Evolutionary conservation across 2,113 vertebrate species (phyloP), one percentile per base, ranked within the genome.

Genomic region (Sphaerodactylus townsendi): DNA sequence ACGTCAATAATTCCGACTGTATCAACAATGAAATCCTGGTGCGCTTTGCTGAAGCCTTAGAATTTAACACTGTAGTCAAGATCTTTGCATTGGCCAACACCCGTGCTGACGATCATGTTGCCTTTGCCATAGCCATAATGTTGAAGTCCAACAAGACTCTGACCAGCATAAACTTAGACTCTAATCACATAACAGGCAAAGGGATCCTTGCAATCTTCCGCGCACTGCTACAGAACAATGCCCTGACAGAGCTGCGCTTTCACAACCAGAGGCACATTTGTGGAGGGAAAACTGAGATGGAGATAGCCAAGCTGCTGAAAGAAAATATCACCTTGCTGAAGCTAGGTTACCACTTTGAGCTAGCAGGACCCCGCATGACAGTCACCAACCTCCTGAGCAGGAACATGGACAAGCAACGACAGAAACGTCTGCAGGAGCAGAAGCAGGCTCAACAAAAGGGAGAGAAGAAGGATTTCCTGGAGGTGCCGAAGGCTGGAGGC

Each of bases 231-330:
- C 95, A 98, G 95, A 99, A 99, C 95, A 84, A 92, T 92, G 97
- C 97, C 0, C 95, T 99, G 85, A 98, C 98, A 0, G 99, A 99
- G 94, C 96, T 99, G 11, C 98, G 98, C 35, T 99, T 99, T 91
- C 99, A 99, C 92, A 99, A 99, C 95, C 99, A 99, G 94, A 95
- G 99, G 1, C 99, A 99, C 95, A 97, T 99, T 92, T 98, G 98
- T 0, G 99, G 99, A 0, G 99, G 99, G 37, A 99, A 99, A 94
- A 98, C 98, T 0, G 99, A 99, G 94, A 99, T 99, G 99, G 99
- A 99, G 95, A 98, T 99, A 72, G 97, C 96, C 78, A 98, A 97
- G 87, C 95, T 99, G 37, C 96, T 99, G 79, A 98, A 98, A 89
- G 98, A 99, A 9, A 99, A 99, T 94, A 97, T 96, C 86, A 98